phyloP scores from a whole-genome alignment of 1,140 invertebrate genomes.

The Calliphora vicina region DNA sequence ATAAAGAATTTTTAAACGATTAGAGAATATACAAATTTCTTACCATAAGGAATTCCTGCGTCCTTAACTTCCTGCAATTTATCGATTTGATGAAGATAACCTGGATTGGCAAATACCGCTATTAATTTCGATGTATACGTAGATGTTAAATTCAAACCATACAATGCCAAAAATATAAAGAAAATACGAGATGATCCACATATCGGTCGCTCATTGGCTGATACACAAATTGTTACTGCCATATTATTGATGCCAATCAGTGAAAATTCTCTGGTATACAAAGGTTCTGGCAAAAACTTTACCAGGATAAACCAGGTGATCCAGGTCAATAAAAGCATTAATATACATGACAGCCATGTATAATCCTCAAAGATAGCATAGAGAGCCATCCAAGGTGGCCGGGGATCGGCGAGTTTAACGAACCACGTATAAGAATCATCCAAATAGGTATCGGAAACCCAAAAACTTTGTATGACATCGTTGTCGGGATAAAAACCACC shows the following conservation, averaged over 20 bases:
- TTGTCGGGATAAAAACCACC: constrained; percentile 68
- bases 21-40: too few relatives aligned
- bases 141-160: constrained; percentile 65
- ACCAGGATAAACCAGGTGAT: constrained; percentile 64
- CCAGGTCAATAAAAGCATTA: constrained; percentile 61
- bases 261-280: constrained; percentile 57
- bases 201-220: constrained; percentile 63
- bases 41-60: constrained; percentile 61
- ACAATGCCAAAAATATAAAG: constrained; percentile 65
- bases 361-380: constrained; percentile 61
- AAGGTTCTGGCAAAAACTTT: constrained; percentile 59
- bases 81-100: constrained; percentile 65
- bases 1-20: background rate
- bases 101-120: constrained; percentile 64
- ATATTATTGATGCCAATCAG: constrained; percentile 65
- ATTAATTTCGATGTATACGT: constrained; percentile 68
- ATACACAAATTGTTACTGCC: constrained; percentile 62
- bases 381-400: constrained; percentile 64
- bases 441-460: constrained; percentile 64
- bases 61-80: constrained; percentile 63
- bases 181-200: constrained; percentile 64
- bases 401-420: constrained; percentile 60
- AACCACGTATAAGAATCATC: constrained; percentile 67
- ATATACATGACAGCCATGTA: constrained; percentile 64
- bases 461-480: constrained; percentile 66